These are phyloP conservation scores for Pycnonotus jocosus DNA, from an alignment of 2,113 vertebrate species.

Conservation along the genomic window DNA sequence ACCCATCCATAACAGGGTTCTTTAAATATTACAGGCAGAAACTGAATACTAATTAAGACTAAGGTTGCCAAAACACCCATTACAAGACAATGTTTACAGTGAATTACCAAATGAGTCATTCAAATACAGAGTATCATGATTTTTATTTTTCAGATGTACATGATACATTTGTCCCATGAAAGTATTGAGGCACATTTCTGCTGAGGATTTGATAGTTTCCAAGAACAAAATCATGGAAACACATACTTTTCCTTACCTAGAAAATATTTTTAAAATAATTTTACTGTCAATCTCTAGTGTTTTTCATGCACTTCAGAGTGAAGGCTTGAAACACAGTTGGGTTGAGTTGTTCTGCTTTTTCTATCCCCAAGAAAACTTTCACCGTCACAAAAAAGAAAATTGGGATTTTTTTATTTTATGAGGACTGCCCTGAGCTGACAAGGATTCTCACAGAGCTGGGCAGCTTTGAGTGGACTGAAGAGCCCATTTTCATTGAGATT, in stretches of 20 bases:
- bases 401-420: background rate
- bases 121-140: background rate
- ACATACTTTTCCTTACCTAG: background rate
- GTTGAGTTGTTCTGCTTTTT: background rate
- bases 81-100: background rate
- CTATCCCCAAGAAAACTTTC: background rate
- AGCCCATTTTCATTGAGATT: background rate
- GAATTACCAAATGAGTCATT: background rate
- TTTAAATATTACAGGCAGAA: background rate
- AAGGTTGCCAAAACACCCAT: background rate
- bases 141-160: background rate
- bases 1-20: background rate
- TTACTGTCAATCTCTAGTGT: background rate
- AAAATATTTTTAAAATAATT: constrained; percentile 14
- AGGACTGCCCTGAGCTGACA: background rate
- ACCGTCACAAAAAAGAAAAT: background rate
- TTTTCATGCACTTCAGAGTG: background rate
- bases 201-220: background rate
- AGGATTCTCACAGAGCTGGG: background rate
- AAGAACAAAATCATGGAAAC: background rate
- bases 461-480: background rate
- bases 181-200: background rate
- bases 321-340: background rate
- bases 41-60: background rate
- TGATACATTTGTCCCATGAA: background rate